Base-by-base conservation (phyloP, 2,888 invertebrate genomes). In the Pseudoips prasinana region DNA sequence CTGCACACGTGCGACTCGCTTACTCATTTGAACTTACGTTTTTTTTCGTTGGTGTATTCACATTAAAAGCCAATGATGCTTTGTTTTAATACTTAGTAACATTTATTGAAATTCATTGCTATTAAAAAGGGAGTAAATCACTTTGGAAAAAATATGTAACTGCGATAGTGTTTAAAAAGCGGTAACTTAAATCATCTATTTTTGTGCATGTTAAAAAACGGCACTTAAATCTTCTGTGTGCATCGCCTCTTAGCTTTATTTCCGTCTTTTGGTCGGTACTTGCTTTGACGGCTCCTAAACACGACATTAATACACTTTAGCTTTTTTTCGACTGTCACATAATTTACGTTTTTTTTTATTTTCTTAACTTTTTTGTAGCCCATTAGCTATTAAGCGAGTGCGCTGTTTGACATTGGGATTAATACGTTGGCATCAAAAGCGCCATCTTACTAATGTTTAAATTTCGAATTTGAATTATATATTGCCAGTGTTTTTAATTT, bases 221-320 rank as follows among this genome's bases (percentile, higher is more conserved):
- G 23, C 49, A 45, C 51, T 49, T 39, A 51, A 55, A 57, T 62
- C 65, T 60, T 48, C 41, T 38, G 69, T 69, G 63, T 71, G 68
- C 37, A 58, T 49, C 57, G 40, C 56, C 58, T 58, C 64, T 71
- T 71, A 69, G 55, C 58, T 64, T 74, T 83, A 82, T 83, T 82
- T 82, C 74, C 68, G 80, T 77, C 74, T 47, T 50, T 50, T 57
- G 58, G 64, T 59, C 80, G 79, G 78, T 73, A 61, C 69, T 52
- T 52, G 65, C 84, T 86, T 86, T 88, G 88, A 84, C 88, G 78
- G 83, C 73, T 64, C 72, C 73, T 82, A 78, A 85, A 86, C 87
- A 83, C 80, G 80, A 81, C 87, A 84, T 85, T 83, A 86, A 87
- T 84, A 84, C 78, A 74, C 76, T 81, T 71, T 67, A 67, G 63